These are phyloP conservation scores for Trachurus trachurus DNA, from an alignment of 2,797 vertebrate species.

Conservation along the genomic window DNA sequence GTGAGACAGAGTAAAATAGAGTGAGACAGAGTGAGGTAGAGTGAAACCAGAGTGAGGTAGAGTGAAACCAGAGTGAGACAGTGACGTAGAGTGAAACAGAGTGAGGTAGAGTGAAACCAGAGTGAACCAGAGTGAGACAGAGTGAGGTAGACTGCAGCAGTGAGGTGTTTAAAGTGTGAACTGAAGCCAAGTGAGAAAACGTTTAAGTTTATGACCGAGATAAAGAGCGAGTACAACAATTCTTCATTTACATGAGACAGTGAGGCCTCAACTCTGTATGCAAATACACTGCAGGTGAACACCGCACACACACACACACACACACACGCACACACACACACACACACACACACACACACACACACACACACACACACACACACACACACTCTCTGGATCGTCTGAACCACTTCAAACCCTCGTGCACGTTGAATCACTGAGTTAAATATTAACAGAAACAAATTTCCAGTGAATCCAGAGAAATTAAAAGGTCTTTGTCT, in stretches of 20 bases:
- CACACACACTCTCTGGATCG: neutral
- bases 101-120: no score
- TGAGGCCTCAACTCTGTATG: neutral
- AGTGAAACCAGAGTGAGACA: no score
- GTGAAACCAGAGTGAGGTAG: no score
- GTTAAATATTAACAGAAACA: constrained; percentile 12
- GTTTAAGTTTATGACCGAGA: neutral
- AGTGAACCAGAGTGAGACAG: no score
- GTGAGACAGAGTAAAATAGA: no score
- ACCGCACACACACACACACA: constrained; percentile 7
- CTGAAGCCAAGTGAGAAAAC: no score
- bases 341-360: neutral
- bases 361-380: constrained; percentile 20
- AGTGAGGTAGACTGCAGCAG: no score
- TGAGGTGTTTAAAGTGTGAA: neutral
- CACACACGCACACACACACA: neutral
- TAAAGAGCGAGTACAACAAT: neutral
- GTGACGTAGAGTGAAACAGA: no score
- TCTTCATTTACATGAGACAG: neutral
- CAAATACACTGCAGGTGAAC: constrained; percentile 22
- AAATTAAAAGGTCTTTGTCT: neutral
- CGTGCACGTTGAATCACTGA: neutral
- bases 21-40: no score
- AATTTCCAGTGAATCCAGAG: neutral
- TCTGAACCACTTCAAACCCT: constrained; percentile 4